Conservation (phyloP, 1,140 invertebrate species). For the Pristionchus pacificus region DNA sequence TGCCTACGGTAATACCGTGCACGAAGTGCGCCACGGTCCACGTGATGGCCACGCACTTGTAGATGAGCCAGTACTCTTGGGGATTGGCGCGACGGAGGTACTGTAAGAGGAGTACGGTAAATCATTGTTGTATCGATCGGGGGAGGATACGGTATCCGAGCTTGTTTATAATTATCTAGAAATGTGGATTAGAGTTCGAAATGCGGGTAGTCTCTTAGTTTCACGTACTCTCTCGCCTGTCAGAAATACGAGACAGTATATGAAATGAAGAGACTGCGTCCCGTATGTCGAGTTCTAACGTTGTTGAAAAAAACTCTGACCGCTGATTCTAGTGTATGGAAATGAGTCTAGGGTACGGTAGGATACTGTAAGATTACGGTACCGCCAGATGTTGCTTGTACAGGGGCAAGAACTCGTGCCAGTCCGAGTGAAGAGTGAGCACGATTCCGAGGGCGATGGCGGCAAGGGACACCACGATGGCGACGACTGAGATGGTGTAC, state of each 20-base stretch:
- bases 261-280: no score
- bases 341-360: no score
- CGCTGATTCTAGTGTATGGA: no score
- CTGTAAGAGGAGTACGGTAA: background rate
- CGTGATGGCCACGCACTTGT: background rate
- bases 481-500: background rate
- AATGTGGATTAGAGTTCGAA: no score
- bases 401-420: conserved; percentile 5
- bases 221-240: no score
- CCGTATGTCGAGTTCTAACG: no score
- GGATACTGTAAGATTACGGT: background rate
- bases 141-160: background rate
- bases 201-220: no score
- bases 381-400: conserved; percentile 6
- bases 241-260: no score
- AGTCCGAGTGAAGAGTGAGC: conserved; percentile 2
- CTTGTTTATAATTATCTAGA: background rate
- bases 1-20: background rate
- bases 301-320: no score
- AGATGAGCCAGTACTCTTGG: conserved; percentile 9
- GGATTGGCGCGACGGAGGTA: conserved; percentile 11
- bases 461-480: background rate
- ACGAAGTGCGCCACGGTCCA: background rate
- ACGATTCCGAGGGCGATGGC: conserved; percentile 12
- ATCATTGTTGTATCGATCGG: background rate